phyloP scores from a whole-genome alignment of 2,797 vertebrate species.

The Enteromius mattozi region DNA sequence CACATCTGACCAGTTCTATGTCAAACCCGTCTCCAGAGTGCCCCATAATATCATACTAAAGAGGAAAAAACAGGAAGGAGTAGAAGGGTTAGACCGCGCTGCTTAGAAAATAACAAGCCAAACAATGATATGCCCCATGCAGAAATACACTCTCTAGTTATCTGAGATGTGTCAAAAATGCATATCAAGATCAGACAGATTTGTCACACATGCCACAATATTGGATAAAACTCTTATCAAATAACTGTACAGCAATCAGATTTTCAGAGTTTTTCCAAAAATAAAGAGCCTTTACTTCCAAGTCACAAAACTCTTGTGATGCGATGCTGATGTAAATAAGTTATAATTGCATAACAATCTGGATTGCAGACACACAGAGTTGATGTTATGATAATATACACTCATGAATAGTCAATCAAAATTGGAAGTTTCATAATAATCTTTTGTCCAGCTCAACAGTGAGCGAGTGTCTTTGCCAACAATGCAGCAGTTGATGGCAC shows the following conservation, averaged over 20 bases:
- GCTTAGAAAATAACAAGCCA: conserved; percentile 25
- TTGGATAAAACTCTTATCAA: not conserved
- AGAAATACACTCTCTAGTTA: not conserved
- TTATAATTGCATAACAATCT: not conserved
- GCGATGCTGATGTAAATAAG: not conserved
- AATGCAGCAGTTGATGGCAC: conserved; percentile 31
- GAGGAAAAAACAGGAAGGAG: conserved; percentile 53
- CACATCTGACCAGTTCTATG: conserved; percentile 83
- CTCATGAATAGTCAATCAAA: conserved; percentile 24
- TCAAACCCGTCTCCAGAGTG: conserved; percentile 93
- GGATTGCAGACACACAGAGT: not conserved
- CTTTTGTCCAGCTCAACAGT: not conserved
- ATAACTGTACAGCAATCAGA: not conserved
- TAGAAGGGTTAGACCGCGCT: conserved; percentile 18
- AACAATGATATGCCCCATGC: conserved; percentile 10
- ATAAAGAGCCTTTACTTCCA: not conserved
- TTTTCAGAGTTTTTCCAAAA: not conserved
- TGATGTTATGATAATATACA: not conserved
- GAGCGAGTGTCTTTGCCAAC: conserved; percentile 5
- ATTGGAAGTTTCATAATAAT: not conserved
- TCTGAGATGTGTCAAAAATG: not conserved
- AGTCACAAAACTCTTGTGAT: not conserved
- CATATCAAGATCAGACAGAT: not conserved
- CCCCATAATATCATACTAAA: conserved; percentile 91
- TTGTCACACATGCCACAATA: not conserved